A percentile compares a stretch with the other conserved stretches of the same genome.
Evolutionary conservation across 1,140 invertebrate genomes (phyloP).

Genomic region (Zaprionus ghesquierei): DNA sequence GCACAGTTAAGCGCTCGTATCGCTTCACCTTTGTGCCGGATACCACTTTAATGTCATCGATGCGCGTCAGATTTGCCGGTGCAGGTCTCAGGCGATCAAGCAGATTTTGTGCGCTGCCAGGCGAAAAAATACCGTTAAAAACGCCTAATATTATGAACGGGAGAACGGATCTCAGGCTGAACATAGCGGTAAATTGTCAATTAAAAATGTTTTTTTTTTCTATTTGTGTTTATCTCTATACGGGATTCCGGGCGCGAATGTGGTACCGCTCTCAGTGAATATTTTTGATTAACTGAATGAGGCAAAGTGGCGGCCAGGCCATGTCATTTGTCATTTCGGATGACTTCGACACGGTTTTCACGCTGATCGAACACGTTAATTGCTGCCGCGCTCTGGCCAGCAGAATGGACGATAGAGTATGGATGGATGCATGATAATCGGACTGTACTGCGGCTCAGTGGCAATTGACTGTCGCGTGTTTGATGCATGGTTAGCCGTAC

Average conservation of each 20-base stretch:
- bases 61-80: slow-evolving; percentile 46
- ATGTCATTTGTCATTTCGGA: slow-evolving; percentile 49
- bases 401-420: slow-evolving; percentile 43
- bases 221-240: background rate
- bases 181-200: slow-evolving; percentile 38
- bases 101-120: slow-evolving; percentile 68
- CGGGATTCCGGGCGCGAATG: background rate
- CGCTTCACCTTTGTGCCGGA: slow-evolving; percentile 80
- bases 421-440: slow-evolving; percentile 43
- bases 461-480: slow-evolving; percentile 72
- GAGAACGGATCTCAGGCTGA: slow-evolving; percentile 34
- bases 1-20: slow-evolving; percentile 70
- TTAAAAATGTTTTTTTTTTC: background rate
- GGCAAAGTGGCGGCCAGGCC: slow-evolving; percentile 26
- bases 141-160: slow-evolving; percentile 33
- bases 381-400: slow-evolving; percentile 36
- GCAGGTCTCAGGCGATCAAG: slow-evolving; percentile 60
- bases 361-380: slow-evolving; percentile 74
- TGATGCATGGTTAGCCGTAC: slow-evolving; percentile 64
- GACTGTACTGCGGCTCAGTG: slow-evolving; percentile 55
- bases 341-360: slow-evolving; percentile 82
- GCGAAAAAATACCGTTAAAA: slow-evolving; percentile 50
- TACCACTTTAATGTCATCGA: slow-evolving; percentile 74
- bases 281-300: slow-evolving; percentile 46
- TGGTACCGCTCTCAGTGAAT: slow-evolving; percentile 34